Evolutionary conservation across 1,140 invertebrate species (phyloP).

Genomic region (Carposina sasakii): DNA sequence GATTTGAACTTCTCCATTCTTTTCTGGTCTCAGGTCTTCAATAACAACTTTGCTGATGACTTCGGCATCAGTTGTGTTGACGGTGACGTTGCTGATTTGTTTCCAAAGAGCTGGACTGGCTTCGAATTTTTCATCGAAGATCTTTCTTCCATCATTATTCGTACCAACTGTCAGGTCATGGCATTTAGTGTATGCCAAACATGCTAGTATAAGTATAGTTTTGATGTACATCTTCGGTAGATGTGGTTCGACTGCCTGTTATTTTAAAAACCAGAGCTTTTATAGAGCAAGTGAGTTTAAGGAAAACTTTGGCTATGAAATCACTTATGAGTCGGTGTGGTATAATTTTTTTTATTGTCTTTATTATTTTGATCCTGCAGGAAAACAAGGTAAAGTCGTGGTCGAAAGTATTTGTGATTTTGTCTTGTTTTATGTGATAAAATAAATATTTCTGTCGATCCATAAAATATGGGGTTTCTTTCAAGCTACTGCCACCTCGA

Average conservation of each 20-base stretch:
- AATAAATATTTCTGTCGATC: no score
- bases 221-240: conserved; percentile 37
- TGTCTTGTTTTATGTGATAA: no score
- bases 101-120: conserved; percentile 12
- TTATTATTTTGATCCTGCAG: conserved; percentile 50
- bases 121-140: no score
- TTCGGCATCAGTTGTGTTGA: conserved; percentile 6
- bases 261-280: conserved; percentile 14
- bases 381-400: conserved; percentile 55
- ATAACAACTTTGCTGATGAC: conserved; percentile 12
- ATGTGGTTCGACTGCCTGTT: conserved; percentile 16
- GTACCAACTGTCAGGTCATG: conserved; percentile 39
- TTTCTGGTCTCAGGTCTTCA: conserved; percentile 14
- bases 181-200: conserved; percentile 26
- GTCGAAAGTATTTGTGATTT: conserved; percentile 31
- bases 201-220: conserved; percentile 29
- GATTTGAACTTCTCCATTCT: conserved; percentile 16
- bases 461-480: no score
- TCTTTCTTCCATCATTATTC: conserved; percentile 28
- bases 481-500: no score
- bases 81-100: conserved; percentile 6
- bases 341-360: conserved; percentile 42
- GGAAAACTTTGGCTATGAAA: conserved; percentile 35
- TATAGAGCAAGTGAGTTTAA: conserved; percentile 33
- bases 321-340: neutral